Base-by-base conservation (phyloP, 2,888 invertebrate species). In the Drosophila neonasuta region DNA sequence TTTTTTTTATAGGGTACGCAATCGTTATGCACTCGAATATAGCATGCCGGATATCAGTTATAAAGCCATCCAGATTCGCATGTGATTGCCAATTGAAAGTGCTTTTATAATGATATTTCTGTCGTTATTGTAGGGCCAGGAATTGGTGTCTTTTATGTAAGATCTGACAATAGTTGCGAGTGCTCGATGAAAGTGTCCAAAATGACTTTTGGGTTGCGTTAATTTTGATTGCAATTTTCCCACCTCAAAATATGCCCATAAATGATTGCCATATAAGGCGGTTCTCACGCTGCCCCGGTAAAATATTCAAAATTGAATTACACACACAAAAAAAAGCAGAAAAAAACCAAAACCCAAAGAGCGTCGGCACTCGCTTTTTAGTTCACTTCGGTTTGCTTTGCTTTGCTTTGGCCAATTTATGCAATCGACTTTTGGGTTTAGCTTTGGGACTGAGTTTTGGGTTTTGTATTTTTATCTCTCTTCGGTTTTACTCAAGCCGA, bases 221-320 rank as follows among this genome's bases (percentile, higher is more conserved):
- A 24, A 34, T 55, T 48, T 46, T 39, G 17, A 29, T 17, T 20
- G 55, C 57, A 77, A 73, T 61, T 77, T 74, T 77, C 74, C 60
- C 67, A 73, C 52, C 60, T 62, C 36, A 50, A 64, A 48, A 48
- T 61, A 49, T 56, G 51, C 24, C 32, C 39, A 20, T 44, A 58
- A 62, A 59, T 66, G 58, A 68, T 77, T 69, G 52, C 58, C 60
- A 32, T 44, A 63, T 61, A 63, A 57, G 29, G 64, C 36, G 50
- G 63, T 81, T 81, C 81, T 87, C 81, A 81, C 87, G 81, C 79
- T 67, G 73, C 52, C 56, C 71, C 17, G 20, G 13, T 68, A 60
- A 79, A 67, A 77, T 81, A 87, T 81, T 84, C 79, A 75, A 74
- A 71, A 58, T 73, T 57, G 61, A 80, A 75, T 86, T 84, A 58